Base-by-base conservation (phyloP, 2,797 vertebrate genomes). In the Diplodus sargus region DNA sequence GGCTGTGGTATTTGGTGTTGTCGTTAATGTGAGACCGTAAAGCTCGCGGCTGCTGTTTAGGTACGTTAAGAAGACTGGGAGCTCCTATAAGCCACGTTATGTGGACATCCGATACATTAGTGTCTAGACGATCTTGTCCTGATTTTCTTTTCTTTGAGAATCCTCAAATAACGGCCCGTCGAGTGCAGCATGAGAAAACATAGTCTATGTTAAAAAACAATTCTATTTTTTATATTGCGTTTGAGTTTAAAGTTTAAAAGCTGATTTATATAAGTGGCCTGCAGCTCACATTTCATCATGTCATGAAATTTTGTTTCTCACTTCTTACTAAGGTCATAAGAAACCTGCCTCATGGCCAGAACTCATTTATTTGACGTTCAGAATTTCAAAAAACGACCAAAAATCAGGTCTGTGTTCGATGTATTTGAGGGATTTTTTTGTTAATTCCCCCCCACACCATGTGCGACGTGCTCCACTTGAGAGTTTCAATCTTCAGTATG, bases 11-110 rank as follows among this genome's bases (percentile, higher is more conserved):
- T 92, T 90, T 81, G 78, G 75, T 79, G 76, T 70, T 87, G 89
- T 86, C 65, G 88, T 91, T 90, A 92, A 90, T 69, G 79, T 75
- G 77, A 39, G 82, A 87, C 85, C 72, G 83, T 92, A 90, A 93
- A 92, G 85, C 87, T 90, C 67, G 25, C 43, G 74, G 88, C 90
- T 88, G 89, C 91, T 83, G 87, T 87, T 87, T 84, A 58, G 78
- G 71, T 78, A 34, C 53, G 18, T 85, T 84, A 64, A 80, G 84
- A 87, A 74, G 87, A 85, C 91, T 74, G 78, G 81, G 70, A 80
- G 82, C 79, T 81, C 90, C 82, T 84, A 85, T 89, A 90, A 91
- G 88, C 76, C 68, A 73, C 9, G 69, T 91, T 91, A 93, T 89
- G 86, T 88, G 82, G 91, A 90, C 86, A 93, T 85, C 62, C 70